phyloP scores from a whole-genome alignment of 1,140 invertebrate genomes.

The Eufriesea mexicana region DNA sequence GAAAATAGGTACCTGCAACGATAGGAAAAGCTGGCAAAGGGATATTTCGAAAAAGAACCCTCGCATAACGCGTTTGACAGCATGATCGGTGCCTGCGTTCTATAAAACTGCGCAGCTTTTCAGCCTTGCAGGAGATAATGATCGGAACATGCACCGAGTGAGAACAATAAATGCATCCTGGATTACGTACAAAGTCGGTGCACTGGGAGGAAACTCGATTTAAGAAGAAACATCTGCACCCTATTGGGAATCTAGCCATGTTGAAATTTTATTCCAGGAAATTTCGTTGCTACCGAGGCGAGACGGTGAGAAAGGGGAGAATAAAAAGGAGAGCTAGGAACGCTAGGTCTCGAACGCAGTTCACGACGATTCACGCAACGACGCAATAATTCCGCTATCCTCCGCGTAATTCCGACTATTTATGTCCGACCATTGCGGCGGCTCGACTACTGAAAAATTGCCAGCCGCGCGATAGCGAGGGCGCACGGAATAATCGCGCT shows the following conservation, averaged over 20 bases:
- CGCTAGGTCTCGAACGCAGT: not conserved
- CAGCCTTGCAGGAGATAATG: slow-evolving; percentile 16
- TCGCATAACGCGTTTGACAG: slow-evolving; percentile 53
- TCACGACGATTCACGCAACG: slow-evolving; percentile 22
- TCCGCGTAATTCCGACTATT: slow-evolving; percentile 19
- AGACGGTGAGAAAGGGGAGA: not conserved
- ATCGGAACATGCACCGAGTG: slow-evolving; percentile 7
- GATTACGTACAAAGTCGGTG: not conserved
- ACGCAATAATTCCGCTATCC: slow-evolving; percentile 36
- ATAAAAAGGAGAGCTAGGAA: not conserved
- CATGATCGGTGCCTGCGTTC: slow-evolving; percentile 51
- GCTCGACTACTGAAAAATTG: slow-evolving; percentile 28
- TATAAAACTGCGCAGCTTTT: slow-evolving; percentile 34
- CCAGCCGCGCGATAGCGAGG: not conserved
- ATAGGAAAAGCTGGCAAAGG: not conserved
- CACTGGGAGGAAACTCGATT: slow-evolving; percentile 5
- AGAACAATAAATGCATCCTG: not conserved
- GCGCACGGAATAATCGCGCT: not conserved
- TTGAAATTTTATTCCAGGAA: not conserved
- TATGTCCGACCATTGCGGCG: slow-evolving; percentile 4
- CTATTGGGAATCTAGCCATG: not conserved
- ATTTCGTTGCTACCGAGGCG: not conserved
- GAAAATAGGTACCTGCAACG: slow-evolving; percentile 11
- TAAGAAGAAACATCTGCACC: not conserved
- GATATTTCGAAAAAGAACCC: slow-evolving; percentile 32